These are phyloP conservation scores for Megaceryle torquata DNA, from an alignment of 2,113 vertebrate genomes.

Conservation along the genomic window DNA sequence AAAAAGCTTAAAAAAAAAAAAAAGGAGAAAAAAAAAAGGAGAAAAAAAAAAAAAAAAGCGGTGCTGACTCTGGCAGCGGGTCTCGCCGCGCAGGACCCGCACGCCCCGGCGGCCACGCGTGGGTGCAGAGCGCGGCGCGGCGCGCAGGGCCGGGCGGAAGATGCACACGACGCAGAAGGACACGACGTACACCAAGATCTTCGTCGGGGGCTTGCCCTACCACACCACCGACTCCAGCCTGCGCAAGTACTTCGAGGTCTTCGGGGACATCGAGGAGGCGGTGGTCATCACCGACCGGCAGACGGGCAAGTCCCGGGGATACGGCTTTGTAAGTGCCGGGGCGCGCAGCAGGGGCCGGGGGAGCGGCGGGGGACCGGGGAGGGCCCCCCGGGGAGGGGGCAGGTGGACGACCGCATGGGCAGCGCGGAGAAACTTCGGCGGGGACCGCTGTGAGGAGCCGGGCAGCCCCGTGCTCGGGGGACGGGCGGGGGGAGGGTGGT, in stretches of 20 bases:
- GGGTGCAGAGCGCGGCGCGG: slow-evolving; percentile 7
- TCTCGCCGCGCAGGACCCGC: slow-evolving; percentile 23
- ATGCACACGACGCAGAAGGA: slow-evolving; percentile 99
- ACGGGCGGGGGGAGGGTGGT: no score
- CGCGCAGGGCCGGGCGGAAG: slow-evolving; percentile 67
- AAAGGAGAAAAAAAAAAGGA: no score
- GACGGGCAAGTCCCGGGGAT: slow-evolving; percentile 95
- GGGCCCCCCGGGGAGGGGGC: not conserved
- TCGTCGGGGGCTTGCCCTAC: slow-evolving; percentile 95
- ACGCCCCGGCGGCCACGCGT: slow-evolving; percentile 38
- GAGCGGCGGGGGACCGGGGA: not conserved
- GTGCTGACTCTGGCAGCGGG: slow-evolving; percentile 2
- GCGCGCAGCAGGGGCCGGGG: not conserved
- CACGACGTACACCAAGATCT: slow-evolving; percentile 98
- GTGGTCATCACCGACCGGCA: slow-evolving; percentile 97
- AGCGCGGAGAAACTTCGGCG: not conserved
- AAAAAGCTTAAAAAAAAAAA: not conserved
- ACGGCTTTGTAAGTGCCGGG: slow-evolving; percentile 92
- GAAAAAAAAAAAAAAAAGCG: not conserved
- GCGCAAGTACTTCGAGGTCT: slow-evolving; percentile 98
- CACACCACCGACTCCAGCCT: slow-evolving; percentile 98
- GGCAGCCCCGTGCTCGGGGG: not conserved
- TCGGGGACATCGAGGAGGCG: slow-evolving; percentile 96
- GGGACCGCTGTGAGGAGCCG: not conserved
- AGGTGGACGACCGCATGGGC: not conserved